Conservation (phyloP, 2,113 vertebrate species). For the human region DNA sequence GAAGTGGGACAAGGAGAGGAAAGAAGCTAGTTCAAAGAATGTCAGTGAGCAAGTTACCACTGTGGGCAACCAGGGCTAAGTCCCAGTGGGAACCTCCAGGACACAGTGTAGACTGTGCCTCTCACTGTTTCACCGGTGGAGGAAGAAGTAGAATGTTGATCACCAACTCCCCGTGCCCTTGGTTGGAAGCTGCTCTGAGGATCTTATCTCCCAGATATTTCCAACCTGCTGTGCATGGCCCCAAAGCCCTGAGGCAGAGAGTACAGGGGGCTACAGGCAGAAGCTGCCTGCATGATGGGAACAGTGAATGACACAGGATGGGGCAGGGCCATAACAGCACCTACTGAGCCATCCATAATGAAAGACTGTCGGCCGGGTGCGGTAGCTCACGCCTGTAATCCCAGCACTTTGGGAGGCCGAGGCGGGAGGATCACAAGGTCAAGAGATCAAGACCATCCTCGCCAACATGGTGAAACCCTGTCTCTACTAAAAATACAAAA, state of each 20-base stretch:
- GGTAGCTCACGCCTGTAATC: no score
- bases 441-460: no score
- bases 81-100: background rate
- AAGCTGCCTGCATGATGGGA: background rate
- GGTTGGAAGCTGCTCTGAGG: background rate
- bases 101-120: background rate
- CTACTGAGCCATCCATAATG: background rate
- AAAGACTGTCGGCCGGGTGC: background rate
- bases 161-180: background rate
- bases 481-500: no score
- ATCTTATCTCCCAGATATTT: background rate
- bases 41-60: background rate
- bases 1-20: background rate
- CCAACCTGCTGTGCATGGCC: background rate
- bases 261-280: background rate
- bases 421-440: no score
- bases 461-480: no score
- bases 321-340: fast-evolving
- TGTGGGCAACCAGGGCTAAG: no score
- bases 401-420: no score
- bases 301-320: background rate
- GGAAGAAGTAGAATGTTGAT: fast-evolving
- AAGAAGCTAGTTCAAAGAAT: background rate
- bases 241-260: background rate
- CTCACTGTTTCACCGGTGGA: background rate